These are phyloP conservation scores for Simalia tracyae DNA, from an alignment of 2,797 vertebrate genomes.

Conservation along the genomic window DNA sequence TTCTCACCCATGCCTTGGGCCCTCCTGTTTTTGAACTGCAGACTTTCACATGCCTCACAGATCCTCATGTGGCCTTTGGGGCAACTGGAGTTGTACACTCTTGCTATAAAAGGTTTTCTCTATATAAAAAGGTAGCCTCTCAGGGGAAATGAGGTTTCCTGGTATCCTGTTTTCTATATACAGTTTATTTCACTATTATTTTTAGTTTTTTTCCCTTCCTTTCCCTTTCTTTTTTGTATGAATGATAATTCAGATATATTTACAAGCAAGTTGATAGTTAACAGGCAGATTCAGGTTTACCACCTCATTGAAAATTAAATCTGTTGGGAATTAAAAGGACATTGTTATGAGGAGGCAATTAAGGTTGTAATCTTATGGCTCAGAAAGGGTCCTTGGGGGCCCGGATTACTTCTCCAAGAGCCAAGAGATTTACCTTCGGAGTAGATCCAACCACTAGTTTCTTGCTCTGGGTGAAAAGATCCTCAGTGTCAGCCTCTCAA, in stretches of 20 bases:
- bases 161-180: not conserved
- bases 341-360: not conserved
- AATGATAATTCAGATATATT: not conserved
- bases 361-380: not conserved
- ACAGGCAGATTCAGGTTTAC: not conserved
- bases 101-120: not conserved
- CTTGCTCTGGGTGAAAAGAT: not conserved
- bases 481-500: not conserved
- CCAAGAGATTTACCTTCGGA: not conserved
- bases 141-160: not conserved
- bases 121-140: not conserved
- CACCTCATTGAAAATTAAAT: not conserved
- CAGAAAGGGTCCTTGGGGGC: not conserved
- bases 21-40: not conserved
- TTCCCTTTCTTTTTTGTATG: no score
- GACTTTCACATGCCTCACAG: not conserved
- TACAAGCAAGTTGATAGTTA: not conserved
- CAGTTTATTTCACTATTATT: no score
- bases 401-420: not conserved
- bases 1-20: not conserved
- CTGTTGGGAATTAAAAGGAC: not conserved
- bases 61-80: not conserved
- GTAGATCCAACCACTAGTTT: not conserved
- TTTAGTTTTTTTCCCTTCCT: no score
- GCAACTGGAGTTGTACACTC: not conserved